Conservation (phyloP, 2,113 vertebrate species). For the Natator depressus region DNA sequence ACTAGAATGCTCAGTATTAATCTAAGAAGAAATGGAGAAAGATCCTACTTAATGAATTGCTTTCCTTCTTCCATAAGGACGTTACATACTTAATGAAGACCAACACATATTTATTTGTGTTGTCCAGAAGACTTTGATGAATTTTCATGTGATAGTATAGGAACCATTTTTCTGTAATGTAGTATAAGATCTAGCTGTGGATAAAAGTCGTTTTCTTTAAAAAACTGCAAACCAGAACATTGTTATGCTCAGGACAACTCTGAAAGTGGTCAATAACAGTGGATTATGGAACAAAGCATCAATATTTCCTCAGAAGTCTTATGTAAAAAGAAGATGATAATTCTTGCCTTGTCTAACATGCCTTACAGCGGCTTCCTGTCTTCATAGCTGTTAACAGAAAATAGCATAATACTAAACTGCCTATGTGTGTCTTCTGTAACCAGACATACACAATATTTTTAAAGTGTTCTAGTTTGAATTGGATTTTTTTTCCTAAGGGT, state of each 20-base stretch:
- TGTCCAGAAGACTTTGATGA: slow-evolving; percentile 11
- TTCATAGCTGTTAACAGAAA: background rate
- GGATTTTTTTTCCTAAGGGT: background rate
- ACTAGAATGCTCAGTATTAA: background rate
- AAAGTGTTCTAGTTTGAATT: background rate
- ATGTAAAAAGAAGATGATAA: slow-evolving; percentile 46
- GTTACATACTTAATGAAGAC: background rate
- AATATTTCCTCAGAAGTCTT: background rate
- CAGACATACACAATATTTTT: background rate
- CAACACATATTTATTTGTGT: background rate
- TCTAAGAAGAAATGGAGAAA: background rate
- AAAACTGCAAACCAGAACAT: slow-evolving; percentile 3
- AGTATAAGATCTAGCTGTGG: slow-evolving; percentile 40
- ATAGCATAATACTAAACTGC: background rate
- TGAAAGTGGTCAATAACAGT: slow-evolving; percentile 34
- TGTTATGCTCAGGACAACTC: slow-evolving; percentile 36
- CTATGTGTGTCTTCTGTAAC: background rate
- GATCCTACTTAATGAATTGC: slow-evolving; percentile 27
- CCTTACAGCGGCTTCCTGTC: background rate
- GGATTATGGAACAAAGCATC: background rate
- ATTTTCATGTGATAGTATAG: slow-evolving; percentile 30
- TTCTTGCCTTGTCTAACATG: slow-evolving; percentile 40
- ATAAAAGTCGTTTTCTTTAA: slow-evolving; percentile 53
- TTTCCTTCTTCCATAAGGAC: background rate
- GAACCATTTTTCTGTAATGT: slow-evolving; percentile 37